Base-by-base conservation (phyloP, 2,797 vertebrate species). In the Mastacembelus armatus region DNA sequence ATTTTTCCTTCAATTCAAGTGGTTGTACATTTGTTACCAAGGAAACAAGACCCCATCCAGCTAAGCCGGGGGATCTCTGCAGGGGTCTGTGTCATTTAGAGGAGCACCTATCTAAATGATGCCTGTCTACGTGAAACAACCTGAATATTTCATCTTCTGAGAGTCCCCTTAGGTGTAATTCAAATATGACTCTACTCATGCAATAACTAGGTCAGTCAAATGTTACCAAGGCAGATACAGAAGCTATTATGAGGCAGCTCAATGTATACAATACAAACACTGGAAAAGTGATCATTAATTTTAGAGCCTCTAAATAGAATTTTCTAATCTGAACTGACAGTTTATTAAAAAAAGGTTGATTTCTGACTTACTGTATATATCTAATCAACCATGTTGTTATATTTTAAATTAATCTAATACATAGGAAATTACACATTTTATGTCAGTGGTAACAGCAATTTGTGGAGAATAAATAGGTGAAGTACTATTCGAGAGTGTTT, bases 11-110 rank as follows among this genome's bases (percentile, higher is more conserved):
- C 18, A 38, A 59, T 68, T 71, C 47, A 51, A 59, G 40, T 30
- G 14, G 39, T 27, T 70, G 45, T 66, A 36, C 55, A 56, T 74
- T 57, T 64, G 83, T 89, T 77, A 64, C 88, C 82, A 68, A 3
- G 66, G 80, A 71, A 77, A 88, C 78, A 18, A 62, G 64, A 33
- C 63, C 49, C 27, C 36, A 75, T 75, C 54, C 43, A 60, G 59
- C 32, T 29, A 47, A 62, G 71, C 78, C 69, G 2, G 21, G 48
- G 78, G 80, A 78, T 60, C 64, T 71, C 74, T 47, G 40, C 40
- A 18, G 56, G 74, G 47, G 49, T 21, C 75, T 50, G 48, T 74
- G 72, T 80, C 62, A 66, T 80, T 78, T 76, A 61, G 51, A 61
- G 49, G 36, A 58, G 59, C 50, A 26, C 56, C 40, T 16, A 50